Evolutionary conservation across 2,888 invertebrate species (phyloP), one percentile per base, ranked within the genome.

Genomic region (Drosophila austrosaltans): DNA sequence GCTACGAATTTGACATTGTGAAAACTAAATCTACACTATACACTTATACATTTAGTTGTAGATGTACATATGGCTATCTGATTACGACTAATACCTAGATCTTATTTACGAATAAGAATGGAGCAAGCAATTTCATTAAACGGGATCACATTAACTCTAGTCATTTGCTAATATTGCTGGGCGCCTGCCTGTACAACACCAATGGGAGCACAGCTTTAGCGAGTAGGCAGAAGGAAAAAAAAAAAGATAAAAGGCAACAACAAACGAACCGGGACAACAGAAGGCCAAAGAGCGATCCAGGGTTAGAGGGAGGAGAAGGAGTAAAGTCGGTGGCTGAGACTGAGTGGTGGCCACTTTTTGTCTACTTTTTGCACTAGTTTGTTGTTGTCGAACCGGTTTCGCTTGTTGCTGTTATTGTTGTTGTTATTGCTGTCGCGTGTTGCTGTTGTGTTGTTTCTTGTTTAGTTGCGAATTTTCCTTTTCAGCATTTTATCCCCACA

Each of bases 321-420:
- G 36, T 36, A 36, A 2, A 8, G 36, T 8, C 44, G 44, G 44
- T 20, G 44, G 4, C 48, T 3, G 22, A 48, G 48, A 8, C 48
- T 25, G 48, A 48, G 48, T 42, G 39, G 36, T 68, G 69, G 56
- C 69, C 64, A 67, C 69, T 70, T 70, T 59, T 65, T 78, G 80
- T 75, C 88, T 84, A 88, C 88, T 88, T 86, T 87, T 79, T 81
- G 78, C 74, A 82, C 85, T 86, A 87, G 78, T 70, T 79, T 44
- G 72, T 48, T 69, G 61, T 32, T 53, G 59, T 53, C 66, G 69
- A 69, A 61, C 75, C 75, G 75, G 72, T 79, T 79, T 79, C 70
- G 58, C 30, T 70, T 69, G 65, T 73, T 73, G 63, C 56, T 28
- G 28, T 32, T 32, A 32, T 32, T 32, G 32, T 58, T 65, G 71